Evolutionary conservation across 2,797 vertebrate species (phyloP), one percentile per base, ranked within the genome.

Genomic region (Protonibea diacanthus): DNA sequence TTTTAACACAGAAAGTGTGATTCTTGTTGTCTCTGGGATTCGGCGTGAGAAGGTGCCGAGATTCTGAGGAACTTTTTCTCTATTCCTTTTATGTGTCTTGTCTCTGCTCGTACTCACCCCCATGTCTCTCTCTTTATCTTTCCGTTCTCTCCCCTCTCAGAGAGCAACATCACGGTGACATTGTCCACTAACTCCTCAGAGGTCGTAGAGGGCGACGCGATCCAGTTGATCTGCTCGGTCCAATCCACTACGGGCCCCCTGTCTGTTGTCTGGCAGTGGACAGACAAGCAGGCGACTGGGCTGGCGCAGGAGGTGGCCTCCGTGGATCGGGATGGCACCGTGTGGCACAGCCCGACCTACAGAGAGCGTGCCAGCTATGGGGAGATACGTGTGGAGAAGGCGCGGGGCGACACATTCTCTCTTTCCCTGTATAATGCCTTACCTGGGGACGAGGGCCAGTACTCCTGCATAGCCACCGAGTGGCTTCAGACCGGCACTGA

Each of bases 131-230:
- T 62, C 17, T 64, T 17, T 57, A 2, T 59, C 12, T 71, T 0
- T 74, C 25, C 71, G 49, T 52, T 71, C 18, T 69, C 6, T 80
- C 49, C 14, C 29, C 27, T 55, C 25, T 29, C 74, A 99, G 98
- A 96, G 92, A 99, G 97, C 93, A 98, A 97, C 94, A 96, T 99
- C 90, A 97, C 96, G 1, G 95, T 97, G 89, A 95, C 96, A 4
- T 90, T 99, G 85, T 91, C 95, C 89, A 96, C 95, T 83, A 97
- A 98, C 27, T 92, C 96, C 80, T 97, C 96, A 0, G 94, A 91
- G 82, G 94, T 98, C 76, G 92, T 97, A 20, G 98, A 99, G 83
- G 98, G 98, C 0, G 96, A 97, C 44, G 94, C 89, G 78, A 94
- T 99, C 89, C 96, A 93, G 86, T 86, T 99, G 91, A 95, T 93